Evolutionary conservation across 2,113 vertebrate species (phyloP).

Genomic region (Ptilonorhynchus violaceus): DNA sequence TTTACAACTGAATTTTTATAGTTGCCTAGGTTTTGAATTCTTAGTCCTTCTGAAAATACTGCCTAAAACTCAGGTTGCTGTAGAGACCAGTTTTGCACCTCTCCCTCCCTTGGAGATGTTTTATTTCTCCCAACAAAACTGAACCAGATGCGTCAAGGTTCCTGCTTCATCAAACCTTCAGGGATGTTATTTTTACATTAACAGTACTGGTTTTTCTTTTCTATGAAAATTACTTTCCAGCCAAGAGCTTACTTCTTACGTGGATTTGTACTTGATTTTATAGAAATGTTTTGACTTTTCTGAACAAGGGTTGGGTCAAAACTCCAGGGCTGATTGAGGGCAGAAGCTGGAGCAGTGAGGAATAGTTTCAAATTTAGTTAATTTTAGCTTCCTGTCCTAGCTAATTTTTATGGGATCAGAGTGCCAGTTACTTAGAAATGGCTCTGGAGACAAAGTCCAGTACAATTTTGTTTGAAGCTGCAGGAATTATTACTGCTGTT

Average conservation of each 20-base stretch:
- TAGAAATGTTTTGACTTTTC: not conserved
- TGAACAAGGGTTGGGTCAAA: not conserved
- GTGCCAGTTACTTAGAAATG: not conserved
- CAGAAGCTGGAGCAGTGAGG: not conserved
- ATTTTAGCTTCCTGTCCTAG: not conserved
- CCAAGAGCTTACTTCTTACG: not conserved
- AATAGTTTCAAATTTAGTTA: not conserved
- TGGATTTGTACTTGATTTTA: not conserved
- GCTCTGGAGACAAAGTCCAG: not conserved
- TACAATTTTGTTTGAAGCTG: not conserved
- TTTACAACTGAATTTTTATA: not conserved
- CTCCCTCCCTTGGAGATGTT: not conserved
- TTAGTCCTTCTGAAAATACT: not conserved
- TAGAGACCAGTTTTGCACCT: not conserved
- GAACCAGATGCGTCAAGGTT: not conserved
- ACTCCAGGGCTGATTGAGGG: not conserved
- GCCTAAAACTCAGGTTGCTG: not conserved
- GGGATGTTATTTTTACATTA: not conserved
- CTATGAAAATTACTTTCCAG: not conserved
- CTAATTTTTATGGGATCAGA: not conserved
- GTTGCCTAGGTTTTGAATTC: not conserved
- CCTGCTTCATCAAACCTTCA: not conserved
- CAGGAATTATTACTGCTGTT: not conserved
- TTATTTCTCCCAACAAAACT: not conserved
- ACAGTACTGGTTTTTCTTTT: not conserved